Conservation (phyloP, 2,113 vertebrate species). For the Misgurnus mizolepis region DNA sequence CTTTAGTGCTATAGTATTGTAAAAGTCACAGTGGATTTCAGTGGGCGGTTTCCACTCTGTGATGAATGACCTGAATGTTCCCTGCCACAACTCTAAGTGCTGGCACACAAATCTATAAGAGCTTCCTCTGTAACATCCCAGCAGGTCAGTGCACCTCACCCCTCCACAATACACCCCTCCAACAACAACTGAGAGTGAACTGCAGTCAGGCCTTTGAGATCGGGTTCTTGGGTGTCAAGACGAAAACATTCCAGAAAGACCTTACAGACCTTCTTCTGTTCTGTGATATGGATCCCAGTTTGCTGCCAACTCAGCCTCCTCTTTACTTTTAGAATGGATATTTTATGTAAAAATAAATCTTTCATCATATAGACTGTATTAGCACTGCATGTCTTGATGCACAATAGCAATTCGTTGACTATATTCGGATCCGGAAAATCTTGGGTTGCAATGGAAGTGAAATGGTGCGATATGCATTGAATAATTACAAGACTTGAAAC, state of each 20-base stretch:
- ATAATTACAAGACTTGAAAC: too few relatives aligned
- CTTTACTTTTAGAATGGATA: not conserved
- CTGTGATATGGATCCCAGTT: constrained; percentile 19
- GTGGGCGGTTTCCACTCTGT: constrained; percentile 19
- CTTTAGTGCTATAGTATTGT: not conserved
- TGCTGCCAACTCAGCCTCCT: not conserved
- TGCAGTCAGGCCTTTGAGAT: not conserved
- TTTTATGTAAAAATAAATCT: too few relatives aligned
- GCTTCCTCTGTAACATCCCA: not conserved
- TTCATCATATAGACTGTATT: too few relatives aligned
- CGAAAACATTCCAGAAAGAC: not conserved
- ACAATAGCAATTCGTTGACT: too few relatives aligned
- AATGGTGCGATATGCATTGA: too few relatives aligned
- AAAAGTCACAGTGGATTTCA: not conserved
- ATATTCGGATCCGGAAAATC: too few relatives aligned
- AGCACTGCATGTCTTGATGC: too few relatives aligned
- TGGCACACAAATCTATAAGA: constrained; percentile 27
- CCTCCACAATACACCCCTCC: not conserved
- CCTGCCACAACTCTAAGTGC: constrained; percentile 11
- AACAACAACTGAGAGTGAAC: constrained; percentile 4
- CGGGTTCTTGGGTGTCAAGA: constrained; percentile 10
- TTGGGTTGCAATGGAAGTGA: too few relatives aligned
- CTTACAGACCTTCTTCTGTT: not conserved
- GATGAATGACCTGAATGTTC: constrained; percentile 18
- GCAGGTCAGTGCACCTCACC: constrained; percentile 1